Percentiles rank a stretch among this genome's conserved stretches.
Conservation (phyloP, 2,113 vertebrate genomes). For the Theristicus caerulescens region DNA sequence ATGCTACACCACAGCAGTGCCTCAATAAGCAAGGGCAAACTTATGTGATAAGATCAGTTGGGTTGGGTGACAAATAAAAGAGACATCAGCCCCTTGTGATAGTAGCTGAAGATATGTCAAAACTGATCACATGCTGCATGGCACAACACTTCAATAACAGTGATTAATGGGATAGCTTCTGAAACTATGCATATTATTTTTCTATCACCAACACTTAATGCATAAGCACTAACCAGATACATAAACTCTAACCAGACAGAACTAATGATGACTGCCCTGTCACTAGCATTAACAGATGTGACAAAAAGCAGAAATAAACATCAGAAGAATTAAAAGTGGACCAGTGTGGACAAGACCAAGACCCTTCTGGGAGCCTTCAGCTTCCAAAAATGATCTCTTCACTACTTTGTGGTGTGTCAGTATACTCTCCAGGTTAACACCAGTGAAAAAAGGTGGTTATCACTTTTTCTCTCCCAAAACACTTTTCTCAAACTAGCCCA, state of each 20-base stretch:
- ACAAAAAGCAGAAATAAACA: neutral
- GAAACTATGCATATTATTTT: neutral
- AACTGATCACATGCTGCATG: neutral
- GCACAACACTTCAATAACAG: neutral
- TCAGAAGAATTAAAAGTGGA: neutral
- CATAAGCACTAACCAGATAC: accelerated
- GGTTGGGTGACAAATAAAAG: neutral
- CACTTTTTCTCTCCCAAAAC: neutral
- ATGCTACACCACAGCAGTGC: neutral
- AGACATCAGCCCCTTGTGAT: neutral
- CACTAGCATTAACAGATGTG: neutral
- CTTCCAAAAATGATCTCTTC: neutral
- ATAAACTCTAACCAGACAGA: neutral
- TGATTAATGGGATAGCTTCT: neutral
- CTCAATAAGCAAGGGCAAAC: neutral
- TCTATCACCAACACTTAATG: neutral
- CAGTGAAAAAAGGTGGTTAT: neutral
- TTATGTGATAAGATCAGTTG: neutral
- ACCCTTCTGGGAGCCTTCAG: neutral
- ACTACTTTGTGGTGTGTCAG: neutral
- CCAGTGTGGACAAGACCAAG: neutral
- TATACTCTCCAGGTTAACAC: neutral
- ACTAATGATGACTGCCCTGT: neutral
- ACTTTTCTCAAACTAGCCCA: neutral
- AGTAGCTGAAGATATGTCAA: neutral